phyloP scores from a whole-genome alignment of 1,140 invertebrate species.

The Bombus polaris region DNA sequence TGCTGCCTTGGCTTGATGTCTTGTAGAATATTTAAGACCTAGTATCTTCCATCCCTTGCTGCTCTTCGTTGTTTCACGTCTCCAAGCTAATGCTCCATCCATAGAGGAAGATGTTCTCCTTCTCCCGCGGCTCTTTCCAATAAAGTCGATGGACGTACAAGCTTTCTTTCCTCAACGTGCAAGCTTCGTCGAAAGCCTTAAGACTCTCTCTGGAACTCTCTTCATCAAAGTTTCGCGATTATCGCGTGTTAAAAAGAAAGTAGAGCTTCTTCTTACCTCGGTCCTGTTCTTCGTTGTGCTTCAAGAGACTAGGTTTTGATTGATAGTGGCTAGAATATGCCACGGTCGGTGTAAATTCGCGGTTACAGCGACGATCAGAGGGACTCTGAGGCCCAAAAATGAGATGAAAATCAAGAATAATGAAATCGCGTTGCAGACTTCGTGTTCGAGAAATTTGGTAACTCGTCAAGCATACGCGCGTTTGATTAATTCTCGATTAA shows the following conservation, averaged over 20 bases:
- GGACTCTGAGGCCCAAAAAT: too few relatives aligned
- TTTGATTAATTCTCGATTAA: too few relatives aligned
- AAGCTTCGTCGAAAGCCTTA: background rate
- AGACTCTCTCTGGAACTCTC: background rate
- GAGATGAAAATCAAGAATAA: too few relatives aligned
- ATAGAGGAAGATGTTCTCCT: background rate
- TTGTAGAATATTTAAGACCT: constrained; percentile 71
- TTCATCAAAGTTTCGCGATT: constrained; percentile 41
- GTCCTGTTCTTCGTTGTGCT: background rate
- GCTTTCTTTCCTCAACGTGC: background rate
- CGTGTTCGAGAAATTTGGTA: too few relatives aligned
- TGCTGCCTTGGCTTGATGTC: constrained; percentile 60
- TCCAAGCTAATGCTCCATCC: constrained; percentile 49
- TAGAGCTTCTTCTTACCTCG: background rate
- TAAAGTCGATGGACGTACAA: constrained; percentile 23
- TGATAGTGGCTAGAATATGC: too few relatives aligned
- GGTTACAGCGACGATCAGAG: too few relatives aligned
- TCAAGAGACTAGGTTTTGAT: background rate
- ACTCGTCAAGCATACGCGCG: too few relatives aligned
- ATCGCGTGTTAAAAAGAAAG: background rate
- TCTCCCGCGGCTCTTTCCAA: constrained; percentile 9
- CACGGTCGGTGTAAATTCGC: too few relatives aligned
- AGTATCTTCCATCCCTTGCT: constrained; percentile 42
- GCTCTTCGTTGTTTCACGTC: constrained; percentile 46
- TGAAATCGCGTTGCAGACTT: too few relatives aligned